Evolutionary conservation across 2,113 vertebrate genomes (phyloP), one percentile per base, ranked within the genome.

Genomic region (Cisticola juncidis): DNA sequence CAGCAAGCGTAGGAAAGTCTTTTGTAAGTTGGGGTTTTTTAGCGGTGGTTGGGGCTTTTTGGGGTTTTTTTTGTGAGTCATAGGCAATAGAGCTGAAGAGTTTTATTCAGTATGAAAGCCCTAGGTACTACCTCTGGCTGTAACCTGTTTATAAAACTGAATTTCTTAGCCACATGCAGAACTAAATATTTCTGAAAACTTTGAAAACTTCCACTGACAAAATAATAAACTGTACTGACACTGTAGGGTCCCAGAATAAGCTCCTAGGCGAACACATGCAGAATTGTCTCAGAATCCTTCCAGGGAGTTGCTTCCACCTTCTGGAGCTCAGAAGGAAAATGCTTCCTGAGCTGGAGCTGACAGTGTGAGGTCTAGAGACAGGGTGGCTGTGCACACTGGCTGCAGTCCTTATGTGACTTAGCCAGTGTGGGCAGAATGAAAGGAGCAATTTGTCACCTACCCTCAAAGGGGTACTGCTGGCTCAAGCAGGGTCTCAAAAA

Each of bases 391-490:
- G 40, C 13, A 7, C 33, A 21, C 48, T 72, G 38, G 19, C 54
- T 53, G 35, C 35, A 91, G 20, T 33, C 40, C 10, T 0, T 54
- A 72, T 36, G 3, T 2, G 40, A 45, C 80, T 72, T 58, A 88
- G 40, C 54, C 42, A 58, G 1, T 0, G 0, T 38, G 33, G 38
- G 33, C 53, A 48, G 65, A 92, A 76, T 0, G 0, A 56, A 87
- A 61, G 15, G 25, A 54, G 21, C 28, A 71, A 6, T 42, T 85
- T 73, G n/a, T 66, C 26, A 68, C 40, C 58, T 21, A 23, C 19
- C 21, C 36, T 29, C 82, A 47, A 44, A 81, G 26, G 45, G 21
- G 9, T 51, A 62, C 64, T 83, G 31, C 40, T 92, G 71, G 13
- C 20, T 81, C 42, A 42, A 47, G 31, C 47, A 66, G 22, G 35